phyloP scores from a whole-genome alignment of 2,113 vertebrate genomes.

The Mesembrinibis cayennensis region DNA sequence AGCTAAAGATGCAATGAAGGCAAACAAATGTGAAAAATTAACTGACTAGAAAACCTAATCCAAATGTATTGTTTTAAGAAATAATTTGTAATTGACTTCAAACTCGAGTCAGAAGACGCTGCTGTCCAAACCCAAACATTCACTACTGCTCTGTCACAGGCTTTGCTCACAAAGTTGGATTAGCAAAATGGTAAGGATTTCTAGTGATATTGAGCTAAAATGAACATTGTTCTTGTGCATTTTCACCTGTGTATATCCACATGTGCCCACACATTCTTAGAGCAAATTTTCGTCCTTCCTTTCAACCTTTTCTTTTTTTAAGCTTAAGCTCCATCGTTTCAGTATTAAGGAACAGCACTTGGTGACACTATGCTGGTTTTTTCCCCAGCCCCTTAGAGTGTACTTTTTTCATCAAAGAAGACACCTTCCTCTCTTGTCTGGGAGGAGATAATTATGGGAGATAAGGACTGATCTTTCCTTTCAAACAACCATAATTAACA shows the following conservation, averaged over 20 bases:
- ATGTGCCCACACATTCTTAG: background rate
- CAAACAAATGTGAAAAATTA: background rate
- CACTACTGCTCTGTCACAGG: background rate
- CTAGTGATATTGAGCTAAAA: background rate
- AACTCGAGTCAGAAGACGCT: background rate
- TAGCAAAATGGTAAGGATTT: background rate
- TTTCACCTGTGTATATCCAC: background rate
- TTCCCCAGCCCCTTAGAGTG: accelerated
- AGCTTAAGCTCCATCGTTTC: background rate
- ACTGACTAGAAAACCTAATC: background rate
- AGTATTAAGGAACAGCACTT: background rate
- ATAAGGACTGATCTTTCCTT: background rate
- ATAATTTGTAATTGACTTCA: background rate
- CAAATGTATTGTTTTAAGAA: background rate
- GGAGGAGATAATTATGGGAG: background rate
- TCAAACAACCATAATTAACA: background rate
- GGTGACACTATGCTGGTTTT: background rate
- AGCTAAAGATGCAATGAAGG: background rate
- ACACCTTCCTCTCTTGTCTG: background rate
- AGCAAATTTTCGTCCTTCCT: background rate
- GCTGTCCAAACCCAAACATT: background rate
- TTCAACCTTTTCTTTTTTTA: background rate
- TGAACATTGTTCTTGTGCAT: accelerated
- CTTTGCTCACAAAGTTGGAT: background rate
- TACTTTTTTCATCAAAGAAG: background rate